Conservation (phyloP, 2,113 vertebrate genomes). For the Amblyornis subalaris region DNA sequence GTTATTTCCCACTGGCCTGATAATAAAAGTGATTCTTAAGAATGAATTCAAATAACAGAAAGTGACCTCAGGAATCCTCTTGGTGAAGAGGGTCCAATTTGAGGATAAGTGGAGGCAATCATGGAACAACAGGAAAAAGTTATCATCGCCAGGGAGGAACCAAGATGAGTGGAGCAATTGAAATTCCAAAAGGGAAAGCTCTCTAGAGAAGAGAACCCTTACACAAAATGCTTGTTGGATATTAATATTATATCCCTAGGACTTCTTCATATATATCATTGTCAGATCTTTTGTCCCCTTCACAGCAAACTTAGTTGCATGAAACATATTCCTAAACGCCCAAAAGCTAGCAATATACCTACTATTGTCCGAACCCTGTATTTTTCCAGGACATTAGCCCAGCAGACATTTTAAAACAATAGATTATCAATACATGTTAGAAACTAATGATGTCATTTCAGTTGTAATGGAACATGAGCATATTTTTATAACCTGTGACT, state of each 20-base stretch:
- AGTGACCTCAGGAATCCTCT: neutral
- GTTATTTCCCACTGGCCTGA: neutral
- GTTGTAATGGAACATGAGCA: neutral
- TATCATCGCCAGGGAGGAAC: neutral
- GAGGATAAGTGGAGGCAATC: neutral
- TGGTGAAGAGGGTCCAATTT: neutral
- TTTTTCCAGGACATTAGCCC: neutral
- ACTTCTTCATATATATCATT: neutral
- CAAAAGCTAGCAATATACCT: neutral
- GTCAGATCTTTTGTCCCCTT: neutral
- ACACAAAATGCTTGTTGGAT: neutral
- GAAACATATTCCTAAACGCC: neutral
- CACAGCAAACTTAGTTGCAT: neutral
- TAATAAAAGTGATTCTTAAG: neutral
- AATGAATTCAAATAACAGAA: neutral
- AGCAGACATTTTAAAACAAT: neutral
- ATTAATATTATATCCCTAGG: neutral
- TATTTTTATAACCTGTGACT: neutral
- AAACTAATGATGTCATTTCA: neutral
- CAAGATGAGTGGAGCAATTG: accelerated
- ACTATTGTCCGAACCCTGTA: neutral
- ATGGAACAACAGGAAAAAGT: neutral
- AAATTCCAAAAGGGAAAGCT: neutral
- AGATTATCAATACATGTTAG: neutral
- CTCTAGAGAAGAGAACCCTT: neutral